These are phyloP conservation scores for Agriopis aurantiaria DNA, from an alignment of 2,888 invertebrate genomes.

Conservation along the genomic window DNA sequence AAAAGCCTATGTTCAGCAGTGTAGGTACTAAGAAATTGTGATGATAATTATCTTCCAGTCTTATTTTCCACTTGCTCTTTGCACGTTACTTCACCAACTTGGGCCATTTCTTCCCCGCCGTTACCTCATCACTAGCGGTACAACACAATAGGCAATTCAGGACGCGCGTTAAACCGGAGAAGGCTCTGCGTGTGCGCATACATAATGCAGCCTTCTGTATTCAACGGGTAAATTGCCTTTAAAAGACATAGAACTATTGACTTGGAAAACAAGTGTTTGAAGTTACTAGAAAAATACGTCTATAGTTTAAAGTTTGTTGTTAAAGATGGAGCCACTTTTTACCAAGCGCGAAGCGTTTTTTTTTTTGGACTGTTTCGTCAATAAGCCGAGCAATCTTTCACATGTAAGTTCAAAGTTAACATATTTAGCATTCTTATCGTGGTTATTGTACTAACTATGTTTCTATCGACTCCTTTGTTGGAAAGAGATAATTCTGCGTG, in stretches of 20 bases:
- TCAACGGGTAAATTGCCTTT: conserved; percentile 75
- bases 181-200: conserved; percentile 58
- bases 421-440: conserved; percentile 4
- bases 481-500: conserved; percentile 1
- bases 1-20: no score
- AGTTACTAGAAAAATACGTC: not conserved
- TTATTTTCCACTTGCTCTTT: not conserved
- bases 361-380: conserved; percentile 3
- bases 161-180: conserved; percentile 60
- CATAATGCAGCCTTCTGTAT: conserved; percentile 69
- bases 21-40: no score
- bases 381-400: not conserved
- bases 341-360: not conserved
- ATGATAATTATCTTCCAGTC: no score
- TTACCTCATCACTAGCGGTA: conserved; percentile 47
- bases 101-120: conserved; percentile 27
- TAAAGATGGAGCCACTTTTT: not conserved
- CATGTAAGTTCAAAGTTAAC: conserved; percentile 9
- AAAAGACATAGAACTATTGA: conserved; percentile 10
- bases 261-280: conserved; percentile 16
- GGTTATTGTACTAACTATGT: conserved; percentile 2
- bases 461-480: conserved; percentile 2
- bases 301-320: conserved; percentile 1
- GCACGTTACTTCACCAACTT: not conserved
- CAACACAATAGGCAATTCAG: conserved; percentile 71